Evolutionary conservation across 2,797 vertebrate genomes (phyloP).

Genomic region (Cacajao melanocephalus): DNA sequence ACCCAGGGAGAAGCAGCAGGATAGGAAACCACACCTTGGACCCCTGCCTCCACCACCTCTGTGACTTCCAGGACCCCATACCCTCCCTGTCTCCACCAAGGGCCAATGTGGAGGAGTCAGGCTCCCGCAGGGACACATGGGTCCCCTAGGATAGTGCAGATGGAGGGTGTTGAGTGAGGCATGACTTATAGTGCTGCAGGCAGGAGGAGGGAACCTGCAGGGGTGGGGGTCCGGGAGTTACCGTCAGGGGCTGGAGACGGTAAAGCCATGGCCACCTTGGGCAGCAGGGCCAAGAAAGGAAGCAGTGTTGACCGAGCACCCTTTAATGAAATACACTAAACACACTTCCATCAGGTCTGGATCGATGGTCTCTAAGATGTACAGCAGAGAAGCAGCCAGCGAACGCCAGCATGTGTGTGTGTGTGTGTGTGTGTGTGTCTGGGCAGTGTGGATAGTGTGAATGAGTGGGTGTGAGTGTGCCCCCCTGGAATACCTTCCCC

Average conservation of each 20-base stretch:
- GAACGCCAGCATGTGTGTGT: background rate
- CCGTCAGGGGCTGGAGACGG: rapidly evolving
- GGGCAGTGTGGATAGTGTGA: background rate
- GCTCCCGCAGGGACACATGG: background rate
- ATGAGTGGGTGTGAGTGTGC: background rate
- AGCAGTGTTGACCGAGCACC: background rate
- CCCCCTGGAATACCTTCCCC: background rate
- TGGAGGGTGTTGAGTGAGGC: background rate
- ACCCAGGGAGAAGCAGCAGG: background rate
- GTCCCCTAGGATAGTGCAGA: background rate
- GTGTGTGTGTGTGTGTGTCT: background rate
- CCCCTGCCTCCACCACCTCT: background rate
- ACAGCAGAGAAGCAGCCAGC: background rate
- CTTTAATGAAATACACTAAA: background rate
- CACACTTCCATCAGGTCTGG: background rate
- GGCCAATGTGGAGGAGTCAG: background rate
- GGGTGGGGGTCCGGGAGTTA: rapidly evolving
- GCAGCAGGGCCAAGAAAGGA: background rate
- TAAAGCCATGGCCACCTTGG: background rate
- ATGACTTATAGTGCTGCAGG: rapidly evolving
- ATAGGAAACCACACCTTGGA: background rate
- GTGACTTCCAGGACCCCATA: background rate
- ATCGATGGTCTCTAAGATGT: background rate
- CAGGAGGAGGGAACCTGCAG: rapidly evolving
- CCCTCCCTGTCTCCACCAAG: rapidly evolving